Percentiles rank a stretch among this genome's conserved stretches.
Conservation (phyloP, 1,140 invertebrate species). For the Aricia agestis region DNA sequence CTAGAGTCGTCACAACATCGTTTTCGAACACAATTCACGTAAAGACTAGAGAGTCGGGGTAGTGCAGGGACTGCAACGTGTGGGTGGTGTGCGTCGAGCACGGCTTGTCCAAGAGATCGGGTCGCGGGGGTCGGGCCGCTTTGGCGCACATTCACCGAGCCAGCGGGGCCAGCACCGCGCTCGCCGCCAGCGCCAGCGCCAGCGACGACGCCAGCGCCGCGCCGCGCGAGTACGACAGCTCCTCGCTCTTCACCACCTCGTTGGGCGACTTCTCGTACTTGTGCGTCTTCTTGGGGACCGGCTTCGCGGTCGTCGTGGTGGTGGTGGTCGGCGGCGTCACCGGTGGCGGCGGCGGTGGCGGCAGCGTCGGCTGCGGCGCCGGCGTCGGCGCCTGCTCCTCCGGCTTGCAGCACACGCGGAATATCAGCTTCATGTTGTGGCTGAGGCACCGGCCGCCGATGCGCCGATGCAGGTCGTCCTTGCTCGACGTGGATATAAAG, state of each 20-base stretch:
- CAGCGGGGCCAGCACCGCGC: conserved; percentile 60
- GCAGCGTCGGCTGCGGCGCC: conserved; percentile 66
- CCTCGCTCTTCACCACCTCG: conserved; percentile 94
- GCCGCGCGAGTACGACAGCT: conserved; percentile 83
- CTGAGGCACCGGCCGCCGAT: conserved; percentile 93
- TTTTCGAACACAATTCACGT: conserved; percentile 55
- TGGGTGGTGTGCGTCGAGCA: conserved; percentile 57
- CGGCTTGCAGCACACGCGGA: conserved; percentile 92
- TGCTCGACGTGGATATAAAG: conserved; percentile 95
- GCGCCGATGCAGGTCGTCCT: conserved; percentile 91
- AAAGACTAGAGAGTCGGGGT: conserved; percentile 65
- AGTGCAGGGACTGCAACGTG: conserved; percentile 61
- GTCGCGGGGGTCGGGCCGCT: conserved; percentile 54
- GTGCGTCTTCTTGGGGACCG: conserved; percentile 79
- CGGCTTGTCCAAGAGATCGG: conserved; percentile 61
- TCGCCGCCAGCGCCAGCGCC: conserved; percentile 60
- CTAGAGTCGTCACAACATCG: conserved; percentile 37
- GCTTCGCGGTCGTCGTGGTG: conserved; percentile 65
- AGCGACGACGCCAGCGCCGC: conserved; percentile 61
- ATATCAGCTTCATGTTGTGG: conserved; percentile 97
- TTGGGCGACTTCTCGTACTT: conserved; percentile 92
- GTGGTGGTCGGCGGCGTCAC: conserved; percentile 64
- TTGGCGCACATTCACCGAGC: conserved; percentile 72
- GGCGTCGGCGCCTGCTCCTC: conserved; percentile 76
- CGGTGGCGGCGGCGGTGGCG: conserved; percentile 75